phyloP scores from a whole-genome alignment of 1,140 invertebrate genomes.

The Carcinoscorpius rotundicauda region DNA sequence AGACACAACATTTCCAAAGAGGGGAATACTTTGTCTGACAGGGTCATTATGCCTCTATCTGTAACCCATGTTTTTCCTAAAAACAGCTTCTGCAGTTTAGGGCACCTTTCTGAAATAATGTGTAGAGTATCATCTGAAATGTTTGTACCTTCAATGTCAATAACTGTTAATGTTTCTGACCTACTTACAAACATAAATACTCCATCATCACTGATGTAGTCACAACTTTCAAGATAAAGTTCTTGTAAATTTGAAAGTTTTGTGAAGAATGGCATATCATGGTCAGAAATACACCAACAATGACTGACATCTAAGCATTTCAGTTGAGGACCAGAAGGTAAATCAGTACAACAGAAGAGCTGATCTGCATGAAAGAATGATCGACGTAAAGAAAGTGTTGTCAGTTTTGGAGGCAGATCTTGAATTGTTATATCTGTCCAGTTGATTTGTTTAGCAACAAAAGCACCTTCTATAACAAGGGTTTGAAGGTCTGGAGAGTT shows the following conservation, averaged over 20 bases:
- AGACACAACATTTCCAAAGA: no score
- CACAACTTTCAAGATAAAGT: constrained; percentile 12
- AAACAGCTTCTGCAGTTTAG: constrained; percentile 12
- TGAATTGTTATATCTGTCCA: constrained; percentile 17
- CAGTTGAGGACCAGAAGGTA: constrained; percentile 13
- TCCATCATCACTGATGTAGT: constrained; percentile 6
- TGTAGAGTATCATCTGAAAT: constrained; percentile 8
- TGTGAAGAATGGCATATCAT: constrained; percentile 17
- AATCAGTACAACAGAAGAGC: constrained; percentile 14
- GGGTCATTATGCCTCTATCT: not conserved
- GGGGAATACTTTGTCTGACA: no score
- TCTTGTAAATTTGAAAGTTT: constrained; percentile 14
- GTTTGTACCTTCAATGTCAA: constrained; percentile 12
- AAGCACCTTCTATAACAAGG: constrained; percentile 15
- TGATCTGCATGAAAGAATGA: constrained; percentile 19
- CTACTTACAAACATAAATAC: constrained; percentile 8
- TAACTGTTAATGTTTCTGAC: constrained; percentile 8
- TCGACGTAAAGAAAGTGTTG: constrained; percentile 11
- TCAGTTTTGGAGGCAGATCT: constrained; percentile 15
- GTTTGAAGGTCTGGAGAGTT: constrained; percentile 12
- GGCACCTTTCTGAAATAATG: constrained; percentile 5
- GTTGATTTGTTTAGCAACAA: constrained; percentile 13
- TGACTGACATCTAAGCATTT: constrained; percentile 13
- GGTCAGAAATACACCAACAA: constrained; percentile 16
- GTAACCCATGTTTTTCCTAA: constrained; percentile 9